Base-by-base conservation (phyloP, 35 echinoderm and acorn worm genomes). In the Ptychodera flava region DNA sequence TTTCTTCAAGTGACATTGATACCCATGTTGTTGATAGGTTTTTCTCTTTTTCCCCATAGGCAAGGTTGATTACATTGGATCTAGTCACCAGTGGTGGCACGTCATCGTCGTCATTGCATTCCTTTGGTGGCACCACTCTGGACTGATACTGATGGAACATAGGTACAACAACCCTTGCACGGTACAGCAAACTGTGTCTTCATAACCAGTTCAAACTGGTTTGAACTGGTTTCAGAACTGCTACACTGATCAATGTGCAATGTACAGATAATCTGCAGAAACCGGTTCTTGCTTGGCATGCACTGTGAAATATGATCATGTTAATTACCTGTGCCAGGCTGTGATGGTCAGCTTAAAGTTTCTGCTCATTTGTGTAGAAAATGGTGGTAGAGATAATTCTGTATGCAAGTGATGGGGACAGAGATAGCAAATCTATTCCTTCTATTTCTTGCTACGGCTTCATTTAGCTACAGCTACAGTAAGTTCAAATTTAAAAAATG, bases 31-130 rank as follows among this genome's bases (percentile, higher is more conserved):
- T n/a, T n/a, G n/a, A n/a, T n/a, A n/a, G n/a, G n/a, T n/a, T n/a
- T n/a, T n/a, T n/a, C n/a, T 79, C 34, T 80, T 83, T 89, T 31
- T 37, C 0, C 6, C 79, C 83, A 10, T 78, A 98, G 95, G 95
- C 64, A 89, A 45, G 85, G 77, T 94, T 27, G 95, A 98, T 76
- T 98, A 88, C 77, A 36, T 98, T 28, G 95, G 95, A 0, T 94
- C 92, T 32, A 98, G 95, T 38, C 95, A 98, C 86, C 95, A 98
- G 34, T 90, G 90, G 84, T 98, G 95, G 95, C 95, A 98, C 77
- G 88, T 94, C 33, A 36, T 98, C 1, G 90, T 98, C 52, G 89
- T 94, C 1, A 45, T 90, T 16, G 95, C 92, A 0, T 98, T 98
- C 83, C 37, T 94, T 0, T 98, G 95, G 95, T 98, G 95, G 95